Evolutionary conservation across 2,888 invertebrate genomes (phyloP).

Genomic region (Drosophila melanocephala): DNA sequence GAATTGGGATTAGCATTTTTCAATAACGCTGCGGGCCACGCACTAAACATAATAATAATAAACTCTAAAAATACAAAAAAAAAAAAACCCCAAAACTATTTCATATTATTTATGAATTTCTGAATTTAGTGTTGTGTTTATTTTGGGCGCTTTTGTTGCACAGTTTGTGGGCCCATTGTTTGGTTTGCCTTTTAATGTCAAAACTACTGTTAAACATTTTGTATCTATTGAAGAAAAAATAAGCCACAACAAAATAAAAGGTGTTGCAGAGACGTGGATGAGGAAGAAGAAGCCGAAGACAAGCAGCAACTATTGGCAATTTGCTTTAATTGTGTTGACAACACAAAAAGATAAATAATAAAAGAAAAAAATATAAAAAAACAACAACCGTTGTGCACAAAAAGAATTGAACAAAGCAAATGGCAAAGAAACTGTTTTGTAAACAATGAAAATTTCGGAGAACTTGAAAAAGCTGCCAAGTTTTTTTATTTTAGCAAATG

Average conservation of each 20-base stretch:
- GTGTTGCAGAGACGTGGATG: conserved; percentile 6
- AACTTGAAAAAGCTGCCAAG: conserved; percentile 15
- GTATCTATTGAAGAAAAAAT: conserved; percentile 6
- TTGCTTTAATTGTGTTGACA: conserved; percentile 69
- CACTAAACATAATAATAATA: conserved; percentile 24
- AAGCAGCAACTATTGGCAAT: conserved; percentile 70
- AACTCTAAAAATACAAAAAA: neutral
- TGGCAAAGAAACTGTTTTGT: conserved; percentile 20
- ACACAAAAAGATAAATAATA: conserved; percentile 30
- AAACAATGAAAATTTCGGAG: conserved; percentile 27
- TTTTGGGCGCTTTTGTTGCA: conserved; percentile 36
- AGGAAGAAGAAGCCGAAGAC: neutral
- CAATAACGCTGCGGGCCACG: conserved; percentile 44
- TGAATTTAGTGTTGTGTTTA: conserved; percentile 23
- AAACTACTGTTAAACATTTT: conserved; percentile 56
- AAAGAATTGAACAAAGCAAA: conserved; percentile 30
- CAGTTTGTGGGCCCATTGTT: conserved; percentile 41
- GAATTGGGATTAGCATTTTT: conserved; percentile 38
- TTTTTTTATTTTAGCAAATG: conserved; percentile 21
- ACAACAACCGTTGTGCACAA: conserved; percentile 6
- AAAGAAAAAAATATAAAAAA: neutral
- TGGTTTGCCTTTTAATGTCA: conserved; percentile 50
- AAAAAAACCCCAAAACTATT: conserved; percentile 48
- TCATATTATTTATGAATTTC: conserved; percentile 59
- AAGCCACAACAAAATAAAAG: conserved; percentile 11